phyloP scores from a whole-genome alignment of 2,797 vertebrate species.

The Podarcis siculus region DNA sequence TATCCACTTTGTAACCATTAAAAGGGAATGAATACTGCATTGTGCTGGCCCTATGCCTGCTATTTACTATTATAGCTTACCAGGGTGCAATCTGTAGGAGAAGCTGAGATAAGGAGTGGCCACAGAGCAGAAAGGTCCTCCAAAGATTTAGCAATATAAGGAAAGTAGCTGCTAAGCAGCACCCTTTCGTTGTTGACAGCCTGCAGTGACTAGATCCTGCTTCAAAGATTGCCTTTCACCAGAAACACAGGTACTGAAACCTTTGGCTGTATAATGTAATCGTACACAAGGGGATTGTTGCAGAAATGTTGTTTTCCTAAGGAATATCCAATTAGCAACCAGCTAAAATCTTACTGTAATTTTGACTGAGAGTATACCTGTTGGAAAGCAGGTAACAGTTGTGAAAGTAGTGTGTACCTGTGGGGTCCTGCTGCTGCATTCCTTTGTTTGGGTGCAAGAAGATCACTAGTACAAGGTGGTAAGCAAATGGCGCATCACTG shows the following conservation, averaged over 20 bases:
- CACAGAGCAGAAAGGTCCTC: neutral
- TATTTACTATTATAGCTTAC: neutral
- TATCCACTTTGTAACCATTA: constrained; percentile 44
- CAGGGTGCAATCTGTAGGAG: neutral
- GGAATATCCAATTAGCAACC: too few relatives aligned
- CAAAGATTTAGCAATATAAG: neutral
- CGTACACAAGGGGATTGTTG: too few relatives aligned
- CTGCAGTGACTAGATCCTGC: too few relatives aligned
- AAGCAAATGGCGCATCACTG: neutral
- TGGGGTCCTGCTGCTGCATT: neutral
- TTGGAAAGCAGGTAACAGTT: neutral
- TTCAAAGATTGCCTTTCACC: too few relatives aligned
- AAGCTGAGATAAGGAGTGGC: neutral
- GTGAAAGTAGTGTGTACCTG: neutral
- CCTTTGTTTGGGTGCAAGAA: neutral
- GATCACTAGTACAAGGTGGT: neutral
- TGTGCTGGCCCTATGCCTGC: constrained; percentile 23
- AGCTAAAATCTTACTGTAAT: neutral
- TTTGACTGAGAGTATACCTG: neutral
- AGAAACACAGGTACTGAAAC: too few relatives aligned
- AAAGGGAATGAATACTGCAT: constrained; percentile 35
- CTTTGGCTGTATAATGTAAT: too few relatives aligned
- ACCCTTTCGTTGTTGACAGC: neutral
- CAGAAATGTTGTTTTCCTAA: too few relatives aligned
- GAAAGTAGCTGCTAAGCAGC: neutral